phyloP scores from a whole-genome alignment of 2,888 invertebrate genomes.

The Drosophila austrosaltans region DNA sequence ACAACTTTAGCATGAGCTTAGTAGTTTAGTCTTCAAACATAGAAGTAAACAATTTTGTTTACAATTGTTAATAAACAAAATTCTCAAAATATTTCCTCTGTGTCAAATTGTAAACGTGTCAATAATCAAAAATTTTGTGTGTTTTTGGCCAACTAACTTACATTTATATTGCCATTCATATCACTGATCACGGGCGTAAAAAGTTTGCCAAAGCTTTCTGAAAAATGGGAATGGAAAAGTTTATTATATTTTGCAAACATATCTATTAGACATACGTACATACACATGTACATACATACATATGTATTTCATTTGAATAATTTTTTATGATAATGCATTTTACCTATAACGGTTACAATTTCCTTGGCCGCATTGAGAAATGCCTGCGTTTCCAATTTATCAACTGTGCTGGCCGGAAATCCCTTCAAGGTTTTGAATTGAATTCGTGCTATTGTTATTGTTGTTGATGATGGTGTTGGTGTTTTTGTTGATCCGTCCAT shows the following conservation, averaged over 20 bases:
- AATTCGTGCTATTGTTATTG: slow-evolving; percentile 61
- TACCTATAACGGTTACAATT: slow-evolving; percentile 87
- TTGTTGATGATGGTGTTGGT: slow-evolving; percentile 18
- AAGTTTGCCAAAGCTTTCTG: slow-evolving; percentile 89
- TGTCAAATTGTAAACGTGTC: slow-evolving; percentile 5
- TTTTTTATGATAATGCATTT: slow-evolving; percentile 53
- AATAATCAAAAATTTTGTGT: neutral
- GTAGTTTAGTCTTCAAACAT: no score
- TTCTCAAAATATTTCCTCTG: neutral
- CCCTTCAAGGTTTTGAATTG: slow-evolving; percentile 80
- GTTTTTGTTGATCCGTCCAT: slow-evolving; percentile 23
- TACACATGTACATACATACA: neutral
- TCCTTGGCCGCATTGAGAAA: slow-evolving; percentile 87
- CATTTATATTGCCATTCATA: slow-evolving; percentile 90
- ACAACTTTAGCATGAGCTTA: no score
- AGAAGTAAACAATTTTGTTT: no score
- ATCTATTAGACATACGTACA: no score
- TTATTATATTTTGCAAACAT: neutral
- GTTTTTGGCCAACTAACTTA: slow-evolving; percentile 79
- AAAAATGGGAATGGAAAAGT: slow-evolving; percentile 3
- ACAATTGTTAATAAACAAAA: neutral
- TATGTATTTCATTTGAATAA: neutral
- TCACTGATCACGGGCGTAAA: slow-evolving; percentile 90
- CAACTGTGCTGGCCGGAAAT: slow-evolving; percentile 85
- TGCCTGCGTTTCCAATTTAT: slow-evolving; percentile 85